Evolutionary conservation across 2,888 invertebrate genomes (phyloP).

Genomic region (Dicycla oo): DNA sequence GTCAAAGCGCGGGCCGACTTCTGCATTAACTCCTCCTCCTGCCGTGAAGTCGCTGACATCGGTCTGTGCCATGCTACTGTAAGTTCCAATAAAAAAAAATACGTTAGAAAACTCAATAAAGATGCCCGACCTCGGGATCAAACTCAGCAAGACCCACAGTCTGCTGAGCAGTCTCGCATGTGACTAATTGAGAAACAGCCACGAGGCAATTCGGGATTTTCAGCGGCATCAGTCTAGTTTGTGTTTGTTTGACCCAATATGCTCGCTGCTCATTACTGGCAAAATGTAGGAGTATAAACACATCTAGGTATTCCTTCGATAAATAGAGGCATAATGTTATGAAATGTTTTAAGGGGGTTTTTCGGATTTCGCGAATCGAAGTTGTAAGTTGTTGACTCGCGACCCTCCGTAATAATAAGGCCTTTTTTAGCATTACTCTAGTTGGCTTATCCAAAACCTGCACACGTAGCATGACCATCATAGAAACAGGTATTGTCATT

Average conservation of each 20-base stretch:
- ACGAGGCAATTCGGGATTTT: too few species aligned
- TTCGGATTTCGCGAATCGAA: neutral
- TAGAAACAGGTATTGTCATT: too few species aligned
- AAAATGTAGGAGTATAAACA: neutral
- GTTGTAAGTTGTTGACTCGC: neutral
- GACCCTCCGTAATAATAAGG: neutral
- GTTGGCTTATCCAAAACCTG: neutral
- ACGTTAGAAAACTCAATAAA: neutral
- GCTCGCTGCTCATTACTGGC: neutral
- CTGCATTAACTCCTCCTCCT: conserved; percentile 95
- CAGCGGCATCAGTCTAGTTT: neutral
- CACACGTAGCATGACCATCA: too few species aligned
- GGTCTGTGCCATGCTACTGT: conserved; percentile 92
- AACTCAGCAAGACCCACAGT: neutral
- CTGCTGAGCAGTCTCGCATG: neutral
- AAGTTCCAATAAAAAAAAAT: conserved; percentile 42
- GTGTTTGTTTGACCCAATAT: neutral
- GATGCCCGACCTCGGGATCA: too few species aligned
- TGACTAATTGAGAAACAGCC: too few species aligned
- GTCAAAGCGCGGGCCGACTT: conserved; percentile 93
- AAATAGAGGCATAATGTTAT: too few species aligned
- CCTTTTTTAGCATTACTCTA: neutral
- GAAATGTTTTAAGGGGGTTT: too few species aligned
- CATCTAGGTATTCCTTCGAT: neutral
- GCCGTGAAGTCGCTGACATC: conserved; percentile 93